These are phyloP conservation scores for Euzophera pinguis DNA, from an alignment of 2,888 invertebrate genomes.

Conservation along the genomic window DNA sequence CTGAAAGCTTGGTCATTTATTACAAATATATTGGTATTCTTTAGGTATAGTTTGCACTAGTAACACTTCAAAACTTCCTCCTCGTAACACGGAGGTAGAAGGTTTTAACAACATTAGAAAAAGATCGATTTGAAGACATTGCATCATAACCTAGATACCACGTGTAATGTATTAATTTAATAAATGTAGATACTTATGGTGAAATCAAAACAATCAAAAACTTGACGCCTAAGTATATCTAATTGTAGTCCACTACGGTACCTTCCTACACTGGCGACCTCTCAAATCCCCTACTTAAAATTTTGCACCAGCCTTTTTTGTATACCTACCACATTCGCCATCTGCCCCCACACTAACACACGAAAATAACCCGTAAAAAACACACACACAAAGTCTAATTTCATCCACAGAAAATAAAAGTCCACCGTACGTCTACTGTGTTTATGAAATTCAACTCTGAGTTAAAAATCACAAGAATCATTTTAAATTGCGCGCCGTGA, in stretches of 20 bases:
- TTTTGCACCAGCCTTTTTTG: slow-evolving; percentile 72
- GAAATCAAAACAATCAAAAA: no score
- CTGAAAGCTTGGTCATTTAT: no score
- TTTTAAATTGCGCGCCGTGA: slow-evolving; percentile 29
- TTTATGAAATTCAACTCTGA: slow-evolving; percentile 40
- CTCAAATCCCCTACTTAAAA: slow-evolving; percentile 77
- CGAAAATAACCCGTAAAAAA: slow-evolving; percentile 35
- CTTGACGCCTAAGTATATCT: slow-evolving; percentile 17
- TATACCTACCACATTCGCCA: slow-evolving; percentile 62
- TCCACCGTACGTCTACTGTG: slow-evolving; percentile 23
- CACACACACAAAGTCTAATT: slow-evolving; percentile 30
- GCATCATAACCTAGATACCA: no score
- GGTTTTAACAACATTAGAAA: no score
- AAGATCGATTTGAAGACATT: no score
- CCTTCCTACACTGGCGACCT: slow-evolving; percentile 38
- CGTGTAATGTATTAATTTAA: no score
- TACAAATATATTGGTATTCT: no score
- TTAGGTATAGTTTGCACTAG: no score
- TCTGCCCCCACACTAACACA: slow-evolving; percentile 35
- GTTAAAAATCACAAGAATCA: slow-evolving; percentile 23
- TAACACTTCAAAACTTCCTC: no score
- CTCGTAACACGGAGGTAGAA: no score
- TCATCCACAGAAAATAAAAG: slow-evolving; percentile 25
- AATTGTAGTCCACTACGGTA: slow-evolving; percentile 30
- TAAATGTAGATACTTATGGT: no score